Percentiles rank a stretch among this genome's conserved stretches.
Conservation (phyloP, 2,113 vertebrate species). For the Synchiropus splendidus region DNA sequence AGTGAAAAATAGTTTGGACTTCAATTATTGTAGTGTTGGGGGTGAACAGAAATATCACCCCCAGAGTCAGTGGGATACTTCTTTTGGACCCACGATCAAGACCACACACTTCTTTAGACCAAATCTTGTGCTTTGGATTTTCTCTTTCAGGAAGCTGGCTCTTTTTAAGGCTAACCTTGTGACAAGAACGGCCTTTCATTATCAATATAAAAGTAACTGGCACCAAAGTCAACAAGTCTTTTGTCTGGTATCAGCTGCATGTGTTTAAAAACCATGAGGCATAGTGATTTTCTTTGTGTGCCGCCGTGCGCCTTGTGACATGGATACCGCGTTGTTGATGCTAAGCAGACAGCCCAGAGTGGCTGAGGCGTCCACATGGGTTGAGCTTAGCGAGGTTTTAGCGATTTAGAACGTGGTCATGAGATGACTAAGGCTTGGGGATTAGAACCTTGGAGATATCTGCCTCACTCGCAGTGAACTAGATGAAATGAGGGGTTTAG, state of each 20-base stretch:
- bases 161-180: constrained; percentile 15
- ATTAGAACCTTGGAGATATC: constrained; percentile 50
- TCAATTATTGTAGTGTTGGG: too few species aligned
- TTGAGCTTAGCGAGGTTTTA: constrained; percentile 46
- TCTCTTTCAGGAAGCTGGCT: neutral
- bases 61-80: too few species aligned
- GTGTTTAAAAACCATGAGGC: too few species aligned
- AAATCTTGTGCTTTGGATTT: constrained; percentile 11
- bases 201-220: constrained; percentile 22
- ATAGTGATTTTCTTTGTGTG: constrained; percentile 31
- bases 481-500: constrained; percentile 43
- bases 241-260: constrained; percentile 25
- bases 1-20: too few species aligned
- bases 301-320: constrained; percentile 38
- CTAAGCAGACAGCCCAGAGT: constrained; percentile 30
- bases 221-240: constrained; percentile 18
- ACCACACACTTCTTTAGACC: constrained; percentile 14
- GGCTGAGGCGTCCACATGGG: constrained; percentile 17
- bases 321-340: constrained; percentile 34
- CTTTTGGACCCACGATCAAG: neutral
- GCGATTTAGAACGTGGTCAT: constrained; percentile 53
- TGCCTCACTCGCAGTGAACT: constrained; percentile 30
- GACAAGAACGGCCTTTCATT: constrained; percentile 17
- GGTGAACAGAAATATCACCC: too few species aligned
- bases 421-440: constrained; percentile 46